Base-by-base conservation (phyloP, 2,797 vertebrate genomes). In the Sylvilagus floridanus region DNA sequence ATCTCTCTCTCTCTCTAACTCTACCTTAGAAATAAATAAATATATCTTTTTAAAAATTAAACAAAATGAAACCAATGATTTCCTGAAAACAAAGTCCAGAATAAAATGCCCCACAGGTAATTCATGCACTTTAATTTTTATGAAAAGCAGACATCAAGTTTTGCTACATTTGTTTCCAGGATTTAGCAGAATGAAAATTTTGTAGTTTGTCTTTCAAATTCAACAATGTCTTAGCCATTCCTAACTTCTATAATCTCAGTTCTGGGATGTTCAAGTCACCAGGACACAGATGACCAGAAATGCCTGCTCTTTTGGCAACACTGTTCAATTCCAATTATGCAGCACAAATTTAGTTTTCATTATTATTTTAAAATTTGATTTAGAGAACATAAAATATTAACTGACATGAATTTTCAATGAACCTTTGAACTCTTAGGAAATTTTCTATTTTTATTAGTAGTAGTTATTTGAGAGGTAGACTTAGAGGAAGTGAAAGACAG, bases 351-450 rank as follows among this genome's bases (percentile, higher is more conserved):
- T 79, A 57, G 2, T 54, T 88, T 81, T 72, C 21, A 47, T 84
- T 30, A 4, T 71, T 90, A 62, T 30, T 96, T 96, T 17, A 42
- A 88, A 90, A 78, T 66, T 21, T 79, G 22, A 91, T n/a, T 66
- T 65, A 79, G 4, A 90, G 42, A 71, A 69, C 9, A 50, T 62
- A 60, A 69, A 79, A 76, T 71, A 62, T n/a, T 42, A 2, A 75
- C 52, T 10, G 24, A 12, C 54, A 35, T 88, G 14, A 13, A 83
- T 88, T 93, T 88, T 73, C 30, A 81, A 52, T 62, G 16, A 94
- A 81, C 4, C 32, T 95, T 62, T n/a, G 11, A 89, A 81, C 32
- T 52, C 5, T 84, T 35, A 2, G 37, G 37, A 63, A 60, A 68
- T n/a, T 26, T 28, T 37, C 5, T 37, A 4, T 37, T 66, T 66